Evolutionary conservation across 2,888 invertebrate genomes (phyloP), one percentile per base, ranked within the genome.

Genomic region (Tachina fera): DNA sequence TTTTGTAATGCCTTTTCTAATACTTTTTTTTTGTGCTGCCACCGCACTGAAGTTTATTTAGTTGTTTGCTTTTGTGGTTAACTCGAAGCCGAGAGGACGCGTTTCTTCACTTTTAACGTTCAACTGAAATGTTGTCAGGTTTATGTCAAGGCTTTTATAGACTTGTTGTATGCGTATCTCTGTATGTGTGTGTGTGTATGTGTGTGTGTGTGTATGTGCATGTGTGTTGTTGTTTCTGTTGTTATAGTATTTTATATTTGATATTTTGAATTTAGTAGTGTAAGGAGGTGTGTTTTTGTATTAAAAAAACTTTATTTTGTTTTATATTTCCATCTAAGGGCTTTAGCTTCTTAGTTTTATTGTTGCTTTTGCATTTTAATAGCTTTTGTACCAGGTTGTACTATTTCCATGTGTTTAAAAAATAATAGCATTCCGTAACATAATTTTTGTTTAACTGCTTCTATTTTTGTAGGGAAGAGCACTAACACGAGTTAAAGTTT

Each of bases 361-460:
- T 41, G 5, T 51, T 22, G 11, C 43, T 58, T 61, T 75, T 68
- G 31, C 14, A 87, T 89, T 89, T 89, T 91, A 91, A 92, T 91
- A 90, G 89, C 87, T 91, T 91, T 89, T 90, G 92, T 92, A 90
- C 92, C 92, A 91, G 90, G 89, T 82, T 88, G 92, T 91, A 88
- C 91, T 88, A 87, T 89, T 87, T 56, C n/a, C 22, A n/a, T 43
- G 39, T 47, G 11, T 71, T 10, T 47, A 5, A 61, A 49, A 86
- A 72, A 63, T 49, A 67, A 67, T 86, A 88, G 87, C 90, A 92
- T 91, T 91, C 91, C 89, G 87, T 88, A 90, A 88, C 90, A 91
- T 89, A 87, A 88, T 88, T 87, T 87, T 82, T 82, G 49, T 83
- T 82, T 85, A 76, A 85, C 47, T 45, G 31, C 14, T 49, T 51